Percentiles rank a stretch among this genome's conserved stretches.
Evolutionary conservation across 2,797 vertebrate genomes (phyloP).

Genomic region (Spea hammondii): DNA sequence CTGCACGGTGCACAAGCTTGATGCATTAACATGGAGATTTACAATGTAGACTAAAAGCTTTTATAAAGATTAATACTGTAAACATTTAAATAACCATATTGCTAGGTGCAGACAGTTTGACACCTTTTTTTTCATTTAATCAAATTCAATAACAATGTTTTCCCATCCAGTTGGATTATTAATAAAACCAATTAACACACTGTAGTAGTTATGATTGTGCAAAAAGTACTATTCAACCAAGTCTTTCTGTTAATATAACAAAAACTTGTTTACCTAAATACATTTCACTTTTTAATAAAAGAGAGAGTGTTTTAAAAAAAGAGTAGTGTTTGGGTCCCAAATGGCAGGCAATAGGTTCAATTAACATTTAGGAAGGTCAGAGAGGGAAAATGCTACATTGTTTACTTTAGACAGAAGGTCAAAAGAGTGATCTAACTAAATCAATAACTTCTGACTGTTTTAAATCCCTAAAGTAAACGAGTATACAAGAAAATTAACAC

Average conservation of each 20-base stretch:
- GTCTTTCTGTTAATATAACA: slow-evolving; percentile 2
- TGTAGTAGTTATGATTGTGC: not conserved
- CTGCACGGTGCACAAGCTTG: too few species aligned
- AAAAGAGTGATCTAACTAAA: slow-evolving; percentile 48
- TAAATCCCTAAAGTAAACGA: slow-evolving; percentile 41
- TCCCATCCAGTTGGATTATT: slow-evolving; percentile 6
- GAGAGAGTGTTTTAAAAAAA: slow-evolving; percentile 32
- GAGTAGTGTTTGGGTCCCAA: slow-evolving; percentile 24
- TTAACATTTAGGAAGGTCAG: slow-evolving; percentile 54
- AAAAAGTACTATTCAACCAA: slow-evolving; percentile 18
- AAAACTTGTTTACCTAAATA: slow-evolving; percentile 22
- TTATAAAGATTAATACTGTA: slow-evolving; percentile 17
- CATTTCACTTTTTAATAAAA: slow-evolving; percentile 32
- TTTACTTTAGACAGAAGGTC: slow-evolving; percentile 51
- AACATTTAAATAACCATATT: slow-evolving; percentile 13
- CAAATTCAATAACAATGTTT: slow-evolving; percentile 9
- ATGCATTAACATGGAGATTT: not conserved
- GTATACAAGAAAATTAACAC: slow-evolving; percentile 39
- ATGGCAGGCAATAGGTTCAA: slow-evolving; percentile 32
- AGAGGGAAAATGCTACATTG: slow-evolving; percentile 48
- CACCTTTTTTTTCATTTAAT: not conserved
- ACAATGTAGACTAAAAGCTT: slow-evolving; percentile 17
- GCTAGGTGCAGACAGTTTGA: slow-evolving; percentile 7
- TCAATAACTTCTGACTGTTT: slow-evolving; percentile 48
- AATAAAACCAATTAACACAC: slow-evolving; percentile 8